Percentiles rank a stretch among this genome's conserved stretches.
Conservation (phyloP, 1,140 invertebrate genomes). For the Homarus americanus region DNA sequence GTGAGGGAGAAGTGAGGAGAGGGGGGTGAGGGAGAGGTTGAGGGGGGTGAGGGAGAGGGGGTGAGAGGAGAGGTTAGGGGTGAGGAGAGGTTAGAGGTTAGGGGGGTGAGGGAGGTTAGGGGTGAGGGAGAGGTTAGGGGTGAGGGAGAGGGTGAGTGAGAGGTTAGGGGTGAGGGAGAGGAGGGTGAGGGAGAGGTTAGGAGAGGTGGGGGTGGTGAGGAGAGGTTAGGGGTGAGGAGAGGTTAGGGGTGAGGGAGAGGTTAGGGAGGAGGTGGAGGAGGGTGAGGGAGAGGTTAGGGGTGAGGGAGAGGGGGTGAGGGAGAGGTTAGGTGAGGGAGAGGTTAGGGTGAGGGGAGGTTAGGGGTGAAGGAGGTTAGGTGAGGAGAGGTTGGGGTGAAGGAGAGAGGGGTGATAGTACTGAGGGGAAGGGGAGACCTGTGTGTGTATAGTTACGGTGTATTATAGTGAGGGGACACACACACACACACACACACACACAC, state of each 20-base stretch:
- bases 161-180: background rate
- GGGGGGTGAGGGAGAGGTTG: background rate
- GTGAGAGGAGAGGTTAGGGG: background rate
- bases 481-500: conserved; percentile 15
- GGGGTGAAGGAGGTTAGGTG: too few relatives aligned
- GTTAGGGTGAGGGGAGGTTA: background rate
- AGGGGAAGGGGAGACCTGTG: too few relatives aligned
- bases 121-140: too few relatives aligned
- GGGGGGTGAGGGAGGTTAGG: too few relatives aligned
- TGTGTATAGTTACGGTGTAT: too few relatives aligned
- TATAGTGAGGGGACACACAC: too few relatives aligned
- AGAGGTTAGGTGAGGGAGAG: conserved; percentile 1
- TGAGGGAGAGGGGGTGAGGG: background rate
- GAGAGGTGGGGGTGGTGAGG: too few relatives aligned
- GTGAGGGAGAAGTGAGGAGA: background rate
- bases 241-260: background rate
- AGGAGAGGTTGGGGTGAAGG: background rate
- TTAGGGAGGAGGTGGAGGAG: background rate
- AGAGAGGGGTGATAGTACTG: background rate
- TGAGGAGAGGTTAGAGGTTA: background rate
- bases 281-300: background rate
- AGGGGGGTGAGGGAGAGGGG: background rate
- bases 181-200: too few relatives aligned
- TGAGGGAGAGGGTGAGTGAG: background rate
- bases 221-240: too few relatives aligned